A percentile compares a stretch with the other conserved stretches of the same genome.
Conservation (phyloP, 2,113 vertebrate species). For the Illadopsis cleaveri region DNA sequence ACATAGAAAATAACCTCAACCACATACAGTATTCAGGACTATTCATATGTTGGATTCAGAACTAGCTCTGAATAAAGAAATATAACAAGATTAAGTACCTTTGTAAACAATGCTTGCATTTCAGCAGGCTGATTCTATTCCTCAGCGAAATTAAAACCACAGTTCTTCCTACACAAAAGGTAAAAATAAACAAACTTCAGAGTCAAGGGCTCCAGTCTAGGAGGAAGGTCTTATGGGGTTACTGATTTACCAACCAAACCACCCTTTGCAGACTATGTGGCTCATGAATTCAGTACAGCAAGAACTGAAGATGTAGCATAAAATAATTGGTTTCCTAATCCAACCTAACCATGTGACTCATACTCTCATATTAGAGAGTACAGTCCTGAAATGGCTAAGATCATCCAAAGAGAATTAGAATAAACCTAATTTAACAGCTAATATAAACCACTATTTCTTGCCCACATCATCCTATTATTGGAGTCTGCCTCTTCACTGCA, state of each 20-base stretch:
- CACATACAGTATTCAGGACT: background rate
- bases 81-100: background rate
- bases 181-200: background rate
- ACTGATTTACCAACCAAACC: background rate
- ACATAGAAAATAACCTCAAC: background rate
- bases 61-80: background rate
- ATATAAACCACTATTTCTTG: background rate
- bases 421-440: background rate
- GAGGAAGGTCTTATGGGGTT: background rate
- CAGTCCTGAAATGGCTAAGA: background rate
- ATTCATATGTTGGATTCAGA: background rate
- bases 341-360: background rate
- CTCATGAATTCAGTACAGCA: background rate
- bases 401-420: background rate
- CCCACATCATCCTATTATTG: background rate
- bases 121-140: background rate
- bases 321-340: background rate
- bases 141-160: background rate
- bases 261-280: background rate
- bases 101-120: background rate
- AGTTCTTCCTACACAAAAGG: background rate
- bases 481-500: background rate
- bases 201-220: background rate
- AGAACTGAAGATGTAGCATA: background rate
- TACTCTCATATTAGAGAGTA: background rate